A percentile compares a stretch with the other conserved stretches of the same genome.
phyloP scores from a whole-genome alignment of 2,797 vertebrate genomes.

The Fistularia commersonii region DNA sequence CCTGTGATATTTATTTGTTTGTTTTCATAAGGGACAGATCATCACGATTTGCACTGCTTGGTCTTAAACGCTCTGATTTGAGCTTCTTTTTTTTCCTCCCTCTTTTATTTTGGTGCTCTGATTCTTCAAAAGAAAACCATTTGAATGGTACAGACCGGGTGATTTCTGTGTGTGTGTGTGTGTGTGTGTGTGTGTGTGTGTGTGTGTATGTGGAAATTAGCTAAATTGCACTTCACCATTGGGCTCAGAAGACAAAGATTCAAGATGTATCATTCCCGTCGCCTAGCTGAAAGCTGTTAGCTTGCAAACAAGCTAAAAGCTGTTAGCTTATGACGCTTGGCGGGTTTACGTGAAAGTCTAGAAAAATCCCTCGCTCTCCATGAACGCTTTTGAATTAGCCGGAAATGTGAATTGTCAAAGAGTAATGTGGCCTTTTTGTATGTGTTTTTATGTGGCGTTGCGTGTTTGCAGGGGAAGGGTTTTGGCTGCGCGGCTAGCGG shows the following conservation, averaged over 20 bases:
- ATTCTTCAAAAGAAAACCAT: constrained; percentile 2
- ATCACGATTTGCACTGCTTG: constrained; percentile 27
- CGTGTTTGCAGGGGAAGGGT: no score
- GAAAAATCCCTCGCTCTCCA: constrained; percentile 3
- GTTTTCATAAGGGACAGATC: constrained; percentile 39
- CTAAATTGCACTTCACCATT: constrained; percentile 21
- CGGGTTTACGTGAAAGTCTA: no score
- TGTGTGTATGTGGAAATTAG: neutral
- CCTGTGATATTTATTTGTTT: constrained; percentile 37
- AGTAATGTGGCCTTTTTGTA: constrained; percentile 26
- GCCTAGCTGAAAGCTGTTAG: no score
- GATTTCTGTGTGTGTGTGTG: neutral
- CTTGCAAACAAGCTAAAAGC: no score
- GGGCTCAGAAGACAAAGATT: constrained; percentile 18
- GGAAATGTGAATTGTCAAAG: constrained; percentile 23
- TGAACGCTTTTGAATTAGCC: constrained; percentile 6
- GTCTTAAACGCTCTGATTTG: constrained; percentile 38
- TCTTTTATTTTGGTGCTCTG: no score
- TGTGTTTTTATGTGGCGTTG: no score
- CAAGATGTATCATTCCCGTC: no score
- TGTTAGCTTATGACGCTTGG: constrained; percentile 1
- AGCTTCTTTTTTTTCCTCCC: no score
- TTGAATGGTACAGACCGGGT: constrained; percentile 29
- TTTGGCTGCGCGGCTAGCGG: no score
- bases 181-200: no score